These are phyloP conservation scores for Smithornis capensis DNA, from an alignment of 2,113 vertebrate genomes.

Conservation along the genomic window DNA sequence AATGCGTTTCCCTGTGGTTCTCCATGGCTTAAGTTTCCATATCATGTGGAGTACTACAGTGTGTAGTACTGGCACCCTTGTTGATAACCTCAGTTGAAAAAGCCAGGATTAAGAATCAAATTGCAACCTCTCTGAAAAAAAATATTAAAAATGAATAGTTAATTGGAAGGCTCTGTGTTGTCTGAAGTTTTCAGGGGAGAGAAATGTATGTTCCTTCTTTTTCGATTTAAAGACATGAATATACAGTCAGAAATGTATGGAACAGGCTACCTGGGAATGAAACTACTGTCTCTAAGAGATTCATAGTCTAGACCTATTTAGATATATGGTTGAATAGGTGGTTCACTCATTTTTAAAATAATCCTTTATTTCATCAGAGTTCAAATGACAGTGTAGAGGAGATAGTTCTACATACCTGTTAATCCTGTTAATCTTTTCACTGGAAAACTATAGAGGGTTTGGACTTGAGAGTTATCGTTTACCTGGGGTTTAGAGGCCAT, in stretches of 20 bases:
- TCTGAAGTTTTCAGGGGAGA: not conserved
- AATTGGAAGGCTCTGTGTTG: not conserved
- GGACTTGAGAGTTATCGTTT: not conserved
- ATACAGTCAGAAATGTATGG: not conserved
- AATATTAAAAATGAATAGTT: not conserved
- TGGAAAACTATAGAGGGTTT: not conserved
- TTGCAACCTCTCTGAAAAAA: not conserved
- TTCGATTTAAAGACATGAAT: not conserved
- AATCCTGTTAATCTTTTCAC: not conserved
- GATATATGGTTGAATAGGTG: not conserved
- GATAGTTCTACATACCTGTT: not conserved
- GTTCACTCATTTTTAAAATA: not conserved
- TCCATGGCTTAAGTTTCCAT: not conserved
- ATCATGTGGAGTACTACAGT: not conserved
- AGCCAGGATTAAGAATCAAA: slow-evolving; percentile 16
- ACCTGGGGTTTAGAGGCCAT: not conserved
- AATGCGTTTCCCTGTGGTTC: not conserved
- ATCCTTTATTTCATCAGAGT: not conserved
- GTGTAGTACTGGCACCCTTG: not conserved
- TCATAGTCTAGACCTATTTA: not conserved
- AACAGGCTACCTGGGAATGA: not conserved
- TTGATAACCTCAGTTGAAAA: slow-evolving; percentile 15
- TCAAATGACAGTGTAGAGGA: not conserved
- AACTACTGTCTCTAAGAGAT: not conserved
- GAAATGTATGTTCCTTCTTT: not conserved